Percentiles rank a stretch among this genome's conserved stretches.
Conservation (phyloP, 2,888 invertebrate species). For the Euplagia quadripunctaria region DNA sequence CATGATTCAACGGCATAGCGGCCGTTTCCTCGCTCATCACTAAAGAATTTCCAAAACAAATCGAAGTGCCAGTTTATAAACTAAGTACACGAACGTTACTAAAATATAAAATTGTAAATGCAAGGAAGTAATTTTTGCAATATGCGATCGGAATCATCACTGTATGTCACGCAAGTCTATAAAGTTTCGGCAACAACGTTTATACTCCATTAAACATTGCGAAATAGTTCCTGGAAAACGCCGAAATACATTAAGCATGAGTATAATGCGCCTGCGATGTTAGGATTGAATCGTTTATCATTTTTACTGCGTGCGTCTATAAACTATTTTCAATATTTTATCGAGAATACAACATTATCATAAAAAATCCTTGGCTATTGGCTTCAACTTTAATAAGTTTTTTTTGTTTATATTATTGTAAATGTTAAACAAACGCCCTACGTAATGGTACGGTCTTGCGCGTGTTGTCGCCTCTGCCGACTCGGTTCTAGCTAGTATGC, state of each 20-base stretch:
- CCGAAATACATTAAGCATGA: constrained; percentile 39
- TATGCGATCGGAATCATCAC: constrained; percentile 62
- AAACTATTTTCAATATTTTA: constrained; percentile 22
- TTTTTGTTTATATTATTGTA: neutral
- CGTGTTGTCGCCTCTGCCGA: neutral
- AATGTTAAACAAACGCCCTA: neutral
- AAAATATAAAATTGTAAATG: constrained; percentile 47
- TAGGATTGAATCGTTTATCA: constrained; percentile 37
- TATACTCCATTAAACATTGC: constrained; percentile 53
- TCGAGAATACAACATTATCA: neutral
- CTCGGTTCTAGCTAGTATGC: neutral
- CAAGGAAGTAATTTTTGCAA: constrained; percentile 65
- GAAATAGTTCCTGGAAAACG: constrained; percentile 56
- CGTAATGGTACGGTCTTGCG: neutral
- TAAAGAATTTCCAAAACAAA: constrained; percentile 48
- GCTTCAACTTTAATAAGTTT: neutral
- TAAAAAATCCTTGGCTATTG: neutral
- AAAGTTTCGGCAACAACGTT: constrained; percentile 65
- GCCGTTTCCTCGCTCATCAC: constrained; percentile 37
- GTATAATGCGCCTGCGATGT: constrained; percentile 31
- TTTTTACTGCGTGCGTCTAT: constrained; percentile 18
- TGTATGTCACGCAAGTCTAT: constrained; percentile 75
- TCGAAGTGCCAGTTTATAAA: constrained; percentile 32
- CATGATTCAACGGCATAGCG: constrained; percentile 44
- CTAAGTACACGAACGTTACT: constrained; percentile 38